Conservation (phyloP, 2,797 vertebrate genomes). For the Hemitrygon akajei region DNA sequence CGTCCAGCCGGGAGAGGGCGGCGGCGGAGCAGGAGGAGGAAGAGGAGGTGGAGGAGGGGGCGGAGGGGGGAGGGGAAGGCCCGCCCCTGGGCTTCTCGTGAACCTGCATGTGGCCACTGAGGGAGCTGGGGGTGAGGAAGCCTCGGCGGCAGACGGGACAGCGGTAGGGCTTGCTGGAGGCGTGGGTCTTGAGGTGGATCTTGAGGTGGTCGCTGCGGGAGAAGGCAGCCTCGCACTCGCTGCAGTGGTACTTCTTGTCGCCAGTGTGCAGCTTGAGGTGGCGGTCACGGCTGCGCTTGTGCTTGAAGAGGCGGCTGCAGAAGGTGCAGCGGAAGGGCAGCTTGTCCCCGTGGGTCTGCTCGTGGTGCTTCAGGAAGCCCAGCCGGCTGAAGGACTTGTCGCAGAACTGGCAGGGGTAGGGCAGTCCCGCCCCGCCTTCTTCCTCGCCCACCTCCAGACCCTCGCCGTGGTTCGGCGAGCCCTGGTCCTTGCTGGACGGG, state of each 20-base stretch:
- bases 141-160: constrained; percentile 95
- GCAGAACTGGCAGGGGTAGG: constrained; percentile 96
- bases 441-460: constrained; percentile 94
- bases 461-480: constrained; percentile 89
- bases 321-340: constrained; percentile 97
- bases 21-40: constrained; percentile 31
- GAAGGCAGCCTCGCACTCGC: constrained; percentile 91
- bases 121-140: constrained; percentile 90
- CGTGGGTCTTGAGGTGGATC: constrained; percentile 99
- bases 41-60: too few species aligned
- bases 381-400: constrained; percentile 97
- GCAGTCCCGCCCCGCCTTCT: constrained; percentile 85
- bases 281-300: constrained; percentile 93
- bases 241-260: constrained; percentile 97
- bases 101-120: constrained; percentile 98
- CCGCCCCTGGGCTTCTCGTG: constrained; percentile 85
- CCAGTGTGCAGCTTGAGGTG: constrained; percentile 97
- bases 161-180: constrained; percentile 97
- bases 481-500: constrained; percentile 96
- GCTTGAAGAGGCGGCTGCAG: constrained; percentile 95
- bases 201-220: constrained; percentile 97
- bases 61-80: too few species aligned
- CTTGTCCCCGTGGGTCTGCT: constrained; percentile 96
- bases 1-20: constrained; percentile 70
- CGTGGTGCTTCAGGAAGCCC: constrained; percentile 96